Evolutionary conservation across 1,140 invertebrate species (phyloP).

Genomic region (Asobara japonica): DNA sequence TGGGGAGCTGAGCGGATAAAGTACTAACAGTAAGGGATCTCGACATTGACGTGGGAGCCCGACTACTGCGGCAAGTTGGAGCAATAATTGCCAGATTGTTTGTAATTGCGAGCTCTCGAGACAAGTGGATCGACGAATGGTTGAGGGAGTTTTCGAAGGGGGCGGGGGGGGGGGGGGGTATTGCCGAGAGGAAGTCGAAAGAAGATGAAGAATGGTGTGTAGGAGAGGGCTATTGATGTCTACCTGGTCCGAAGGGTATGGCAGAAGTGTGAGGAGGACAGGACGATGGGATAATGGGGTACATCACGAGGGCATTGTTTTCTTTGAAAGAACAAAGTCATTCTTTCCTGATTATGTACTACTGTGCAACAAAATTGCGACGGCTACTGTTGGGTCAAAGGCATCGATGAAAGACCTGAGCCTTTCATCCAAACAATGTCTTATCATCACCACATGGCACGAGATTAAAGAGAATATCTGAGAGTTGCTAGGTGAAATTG

Average conservation of each 20-base stretch:
- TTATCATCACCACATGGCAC: background rate
- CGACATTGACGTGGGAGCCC: slow-evolving; percentile 35
- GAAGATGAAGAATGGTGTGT: slow-evolving; percentile 21
- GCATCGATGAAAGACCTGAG: background rate
- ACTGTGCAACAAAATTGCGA: slow-evolving; percentile 22
- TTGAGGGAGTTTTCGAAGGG: slow-evolving; percentile 18
- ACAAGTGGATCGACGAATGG: slow-evolving; percentile 41
- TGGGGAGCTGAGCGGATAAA: background rate
- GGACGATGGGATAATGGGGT: slow-evolving; percentile 26
- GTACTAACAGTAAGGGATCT: background rate
- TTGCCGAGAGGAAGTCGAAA: slow-evolving; percentile 29
- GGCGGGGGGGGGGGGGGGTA: slow-evolving; percentile 2
- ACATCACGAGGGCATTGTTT: slow-evolving; percentile 28
- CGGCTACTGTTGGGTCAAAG: slow-evolving; percentile 5
- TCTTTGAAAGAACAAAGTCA: slow-evolving; percentile 29
- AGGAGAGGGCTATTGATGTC: slow-evolving; percentile 32
- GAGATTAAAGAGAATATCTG: background rate
- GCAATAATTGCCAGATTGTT: slow-evolving; percentile 62
- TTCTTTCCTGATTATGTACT: background rate
- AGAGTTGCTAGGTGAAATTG: background rate
- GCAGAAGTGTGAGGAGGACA: background rate
- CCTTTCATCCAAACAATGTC: slow-evolving; percentile 3
- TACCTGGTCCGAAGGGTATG: slow-evolving; percentile 29
- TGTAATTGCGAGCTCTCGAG: slow-evolving; percentile 61
- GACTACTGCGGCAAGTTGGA: slow-evolving; percentile 25